These are phyloP conservation scores for Lepilemur ruficaudatus DNA, from an alignment of 2,797 vertebrate genomes.

Conservation along the genomic window DNA sequence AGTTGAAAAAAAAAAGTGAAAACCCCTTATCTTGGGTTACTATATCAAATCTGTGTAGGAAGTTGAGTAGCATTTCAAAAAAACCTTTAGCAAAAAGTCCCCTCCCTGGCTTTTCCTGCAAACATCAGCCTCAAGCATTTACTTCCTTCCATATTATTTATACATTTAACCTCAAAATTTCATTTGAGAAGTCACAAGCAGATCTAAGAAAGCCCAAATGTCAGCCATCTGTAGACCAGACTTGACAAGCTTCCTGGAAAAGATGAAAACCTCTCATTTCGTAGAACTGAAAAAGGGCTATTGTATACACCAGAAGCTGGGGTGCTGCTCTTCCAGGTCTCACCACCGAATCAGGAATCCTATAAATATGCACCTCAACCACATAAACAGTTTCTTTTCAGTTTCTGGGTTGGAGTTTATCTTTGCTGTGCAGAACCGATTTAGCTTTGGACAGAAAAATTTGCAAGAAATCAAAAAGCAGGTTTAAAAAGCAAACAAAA, in stretches of 20 bases:
- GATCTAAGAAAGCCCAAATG: conserved; percentile 71
- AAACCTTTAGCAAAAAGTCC: conserved; percentile 61
- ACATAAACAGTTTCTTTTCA: conserved; percentile 59
- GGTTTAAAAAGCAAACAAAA: conserved; percentile 50
- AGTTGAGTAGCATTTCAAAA: conserved; percentile 37
- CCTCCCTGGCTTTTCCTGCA: conserved; percentile 59
- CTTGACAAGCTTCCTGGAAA: conserved; percentile 51
- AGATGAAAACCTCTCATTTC: conserved; percentile 62
- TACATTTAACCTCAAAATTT: conserved; percentile 77
- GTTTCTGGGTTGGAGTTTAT: conserved; percentile 70
- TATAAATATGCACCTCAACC: conserved; percentile 61
- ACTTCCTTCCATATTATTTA: conserved; percentile 77
- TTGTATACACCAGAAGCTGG: neutral
- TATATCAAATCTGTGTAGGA: conserved; percentile 26
- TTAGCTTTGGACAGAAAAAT: conserved; percentile 41
- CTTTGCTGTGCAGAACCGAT: conserved; percentile 57
- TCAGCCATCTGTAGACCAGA: conserved; percentile 70
- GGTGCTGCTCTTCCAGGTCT: neutral
- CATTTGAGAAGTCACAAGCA: conserved; percentile 73
- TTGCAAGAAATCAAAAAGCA: conserved; percentile 19
- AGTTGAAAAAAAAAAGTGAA: conserved; percentile 1
- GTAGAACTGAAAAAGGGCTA: conserved; percentile 32
- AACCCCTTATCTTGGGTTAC: conserved; percentile 52
- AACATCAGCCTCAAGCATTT: conserved; percentile 66
- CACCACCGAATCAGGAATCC: conserved; percentile 32